Conservation (phyloP, 1,140 invertebrate species). For the Meteorus sp. region DNA sequence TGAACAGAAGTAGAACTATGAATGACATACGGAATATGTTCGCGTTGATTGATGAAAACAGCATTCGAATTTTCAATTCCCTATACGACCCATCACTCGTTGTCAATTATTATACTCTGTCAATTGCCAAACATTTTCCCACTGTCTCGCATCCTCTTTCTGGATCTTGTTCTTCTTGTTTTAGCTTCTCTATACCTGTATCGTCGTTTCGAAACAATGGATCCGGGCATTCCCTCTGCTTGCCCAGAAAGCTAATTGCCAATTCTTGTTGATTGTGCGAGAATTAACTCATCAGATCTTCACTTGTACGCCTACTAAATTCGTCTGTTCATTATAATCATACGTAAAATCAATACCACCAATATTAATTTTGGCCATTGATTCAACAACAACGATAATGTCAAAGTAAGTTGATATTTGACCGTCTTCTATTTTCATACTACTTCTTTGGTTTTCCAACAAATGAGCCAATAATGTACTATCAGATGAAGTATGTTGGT, state of each 20-base stretch:
- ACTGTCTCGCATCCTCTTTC: too few species aligned
- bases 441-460: too few species aligned
- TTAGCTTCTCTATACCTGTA: not conserved
- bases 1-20: too few species aligned
- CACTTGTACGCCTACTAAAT: not conserved
- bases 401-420: too few species aligned
- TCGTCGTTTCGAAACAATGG: conserved; percentile 4
- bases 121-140: conserved; percentile 17
- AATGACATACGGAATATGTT: too few species aligned
- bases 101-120: conserved; percentile 20
- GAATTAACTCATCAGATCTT: conserved; percentile 6
- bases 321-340: too few species aligned
- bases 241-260: conserved; percentile 11
- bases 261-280: conserved; percentile 6
- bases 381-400: too few species aligned
- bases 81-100: not conserved
- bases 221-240: not conserved
- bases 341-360: not conserved
- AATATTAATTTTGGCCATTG: not conserved
- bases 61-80: too few species aligned
- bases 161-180: not conserved
- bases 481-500: too few species aligned
- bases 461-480: too few species aligned
- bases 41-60: too few species aligned
- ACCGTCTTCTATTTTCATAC: too few species aligned